Evolutionary conservation across 2,113 vertebrate species (phyloP).

Genomic region (Edolisoma coerulescens): DNA sequence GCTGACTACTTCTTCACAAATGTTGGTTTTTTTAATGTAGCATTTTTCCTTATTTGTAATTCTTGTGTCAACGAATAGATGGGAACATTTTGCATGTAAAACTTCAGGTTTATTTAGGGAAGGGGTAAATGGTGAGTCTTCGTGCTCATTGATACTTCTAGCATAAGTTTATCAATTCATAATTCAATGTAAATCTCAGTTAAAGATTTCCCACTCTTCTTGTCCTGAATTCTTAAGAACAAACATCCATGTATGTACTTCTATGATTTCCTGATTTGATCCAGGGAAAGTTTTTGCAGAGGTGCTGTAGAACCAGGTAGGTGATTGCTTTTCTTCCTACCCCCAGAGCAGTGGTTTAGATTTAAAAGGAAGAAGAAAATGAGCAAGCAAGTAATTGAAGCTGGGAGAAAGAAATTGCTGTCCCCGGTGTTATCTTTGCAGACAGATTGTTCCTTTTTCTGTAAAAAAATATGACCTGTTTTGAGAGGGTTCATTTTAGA

Average conservation of each 20-base stretch:
- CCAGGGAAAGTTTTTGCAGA: background rate
- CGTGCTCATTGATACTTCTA: background rate
- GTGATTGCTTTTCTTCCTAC: background rate
- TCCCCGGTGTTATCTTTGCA: background rate
- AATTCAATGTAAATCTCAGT: background rate
- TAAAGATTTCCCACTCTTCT: background rate
- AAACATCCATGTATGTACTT: background rate
- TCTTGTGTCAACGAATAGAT: slow-evolving; percentile 12
- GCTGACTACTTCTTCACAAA: background rate
- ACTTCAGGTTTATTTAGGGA: background rate
- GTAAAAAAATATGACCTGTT: background rate
- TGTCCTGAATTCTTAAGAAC: background rate
- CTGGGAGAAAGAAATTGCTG: background rate
- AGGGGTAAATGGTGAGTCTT: background rate
- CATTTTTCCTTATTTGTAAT: background rate
- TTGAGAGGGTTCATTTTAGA: background rate
- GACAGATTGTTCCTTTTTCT: background rate
- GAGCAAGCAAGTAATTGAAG: background rate
- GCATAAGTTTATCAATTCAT: background rate
- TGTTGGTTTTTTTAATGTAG: background rate
- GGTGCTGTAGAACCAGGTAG: background rate
- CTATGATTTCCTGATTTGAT: background rate
- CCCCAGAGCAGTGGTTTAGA: background rate
- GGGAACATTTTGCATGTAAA: background rate
- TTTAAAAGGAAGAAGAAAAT: background rate